A percentile compares a stretch with the other conserved stretches of the same genome.
Evolutionary conservation across 2,797 vertebrate species (phyloP).

Genomic region (Acanthis flammea): DNA sequence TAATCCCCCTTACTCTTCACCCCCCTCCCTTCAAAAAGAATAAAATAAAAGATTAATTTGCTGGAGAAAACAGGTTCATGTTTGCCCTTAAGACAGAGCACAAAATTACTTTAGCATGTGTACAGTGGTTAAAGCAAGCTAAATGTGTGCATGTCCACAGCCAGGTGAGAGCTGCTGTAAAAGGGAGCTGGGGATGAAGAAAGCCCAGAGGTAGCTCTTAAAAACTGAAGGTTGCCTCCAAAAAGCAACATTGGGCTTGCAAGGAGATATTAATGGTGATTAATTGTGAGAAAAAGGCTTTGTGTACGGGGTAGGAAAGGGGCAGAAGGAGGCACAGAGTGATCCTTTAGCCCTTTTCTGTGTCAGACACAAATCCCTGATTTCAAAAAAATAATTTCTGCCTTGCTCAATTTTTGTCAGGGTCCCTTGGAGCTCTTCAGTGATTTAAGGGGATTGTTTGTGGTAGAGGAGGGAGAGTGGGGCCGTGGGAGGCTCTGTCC

Average conservation of each 20-base stretch:
- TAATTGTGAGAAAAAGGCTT: neutral
- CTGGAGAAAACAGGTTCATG: slow-evolving; percentile 71
- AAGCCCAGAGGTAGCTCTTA: neutral
- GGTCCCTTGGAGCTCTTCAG: neutral
- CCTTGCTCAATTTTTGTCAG: neutral
- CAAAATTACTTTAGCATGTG: slow-evolving; percentile 71
- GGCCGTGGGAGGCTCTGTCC: accelerated
- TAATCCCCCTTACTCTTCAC: slow-evolving; percentile 28
- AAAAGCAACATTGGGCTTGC: neutral
- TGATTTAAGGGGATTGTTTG: neutral
- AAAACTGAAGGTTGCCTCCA: neutral
- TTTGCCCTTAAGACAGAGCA: slow-evolving; percentile 72
- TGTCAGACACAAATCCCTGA: neutral
- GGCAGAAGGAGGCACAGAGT: accelerated
- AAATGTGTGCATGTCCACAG: slow-evolving; percentile 32
- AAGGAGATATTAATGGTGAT: neutral
- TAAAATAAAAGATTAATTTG: slow-evolving; percentile 69
- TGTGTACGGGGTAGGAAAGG: neutral
- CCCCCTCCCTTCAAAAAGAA: neutral
- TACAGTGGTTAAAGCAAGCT: neutral
- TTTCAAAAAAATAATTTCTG: neutral
- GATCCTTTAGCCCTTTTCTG: neutral
- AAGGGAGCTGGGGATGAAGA: neutral
- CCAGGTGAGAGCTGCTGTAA: slow-evolving; percentile 63
- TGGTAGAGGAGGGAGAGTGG: neutral